phyloP scores from a whole-genome alignment of 2,888 invertebrate genomes.

The Heliconius hortense region DNA sequence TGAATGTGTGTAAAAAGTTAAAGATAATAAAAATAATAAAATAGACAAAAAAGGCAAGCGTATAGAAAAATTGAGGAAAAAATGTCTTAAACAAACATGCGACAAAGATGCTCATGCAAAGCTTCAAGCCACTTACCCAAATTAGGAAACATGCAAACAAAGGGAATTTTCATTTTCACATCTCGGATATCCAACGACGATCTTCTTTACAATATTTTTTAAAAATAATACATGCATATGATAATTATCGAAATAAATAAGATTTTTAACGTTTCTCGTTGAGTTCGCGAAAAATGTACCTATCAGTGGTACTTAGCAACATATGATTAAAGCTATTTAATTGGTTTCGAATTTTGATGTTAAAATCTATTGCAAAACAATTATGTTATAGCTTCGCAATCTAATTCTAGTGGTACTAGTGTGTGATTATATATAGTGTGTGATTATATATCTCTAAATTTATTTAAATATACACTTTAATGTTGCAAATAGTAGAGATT shows the following conservation, averaged over 20 bases:
- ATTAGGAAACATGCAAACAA: slow-evolving; percentile 61
- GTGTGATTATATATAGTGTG: slow-evolving; percentile 43
- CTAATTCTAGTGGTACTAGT: slow-evolving; percentile 61
- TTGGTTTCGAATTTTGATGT: slow-evolving; percentile 65
- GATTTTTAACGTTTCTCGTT: slow-evolving; percentile 48
- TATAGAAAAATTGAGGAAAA: slow-evolving; percentile 56
- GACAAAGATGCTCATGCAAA: slow-evolving; percentile 70
- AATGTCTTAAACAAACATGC: slow-evolving; percentile 60
- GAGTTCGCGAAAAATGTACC: slow-evolving; percentile 56
- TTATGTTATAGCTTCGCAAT: slow-evolving; percentile 75
- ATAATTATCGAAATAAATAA: slow-evolving; percentile 58
- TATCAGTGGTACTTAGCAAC: slow-evolving; percentile 68
- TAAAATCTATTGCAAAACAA: slow-evolving; percentile 80
- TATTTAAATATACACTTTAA: not conserved
- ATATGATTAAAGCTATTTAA: slow-evolving; percentile 70
- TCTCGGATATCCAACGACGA: slow-evolving; percentile 81
- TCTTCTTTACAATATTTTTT: slow-evolving; percentile 65
- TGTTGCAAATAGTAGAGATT: not conserved
- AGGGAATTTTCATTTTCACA: slow-evolving; percentile 65
- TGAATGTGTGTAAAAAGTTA: slow-evolving; percentile 64
- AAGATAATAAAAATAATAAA: slow-evolving; percentile 58
- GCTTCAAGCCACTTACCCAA: slow-evolving; percentile 69
- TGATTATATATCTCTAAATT: not conserved
- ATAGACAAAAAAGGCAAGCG: slow-evolving; percentile 71
- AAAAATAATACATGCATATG: slow-evolving; percentile 60